Conservation (phyloP, 2,797 vertebrate species). For the Synaphobranchus kaupii region DNA sequence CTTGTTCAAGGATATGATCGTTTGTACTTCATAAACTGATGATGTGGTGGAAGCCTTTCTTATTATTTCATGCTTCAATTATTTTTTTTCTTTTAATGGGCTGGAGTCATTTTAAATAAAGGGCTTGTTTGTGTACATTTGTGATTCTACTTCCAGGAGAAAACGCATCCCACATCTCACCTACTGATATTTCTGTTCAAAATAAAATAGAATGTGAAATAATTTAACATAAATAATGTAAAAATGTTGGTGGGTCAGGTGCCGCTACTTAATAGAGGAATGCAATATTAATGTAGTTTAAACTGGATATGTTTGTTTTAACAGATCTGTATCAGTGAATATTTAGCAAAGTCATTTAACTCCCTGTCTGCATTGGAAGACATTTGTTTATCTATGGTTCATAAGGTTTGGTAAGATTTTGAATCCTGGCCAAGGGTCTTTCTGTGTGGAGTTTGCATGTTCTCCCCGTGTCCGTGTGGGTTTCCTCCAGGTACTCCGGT, state of each 20-base stretch:
- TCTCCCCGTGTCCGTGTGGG: no score
- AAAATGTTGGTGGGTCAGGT: neutral
- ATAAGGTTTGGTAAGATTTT: no score
- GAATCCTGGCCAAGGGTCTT: no score
- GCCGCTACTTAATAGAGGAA: neutral
- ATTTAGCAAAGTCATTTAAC: neutral
- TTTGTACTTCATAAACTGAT: neutral
- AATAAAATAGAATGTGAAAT: neutral
- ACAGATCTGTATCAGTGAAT: neutral
- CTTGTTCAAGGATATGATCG: neutral
- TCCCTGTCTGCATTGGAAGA: neutral
- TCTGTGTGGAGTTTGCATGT: no score
- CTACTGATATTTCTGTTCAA: neutral
- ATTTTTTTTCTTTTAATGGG: neutral
- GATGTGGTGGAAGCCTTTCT: neutral
- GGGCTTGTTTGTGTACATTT: neutral
- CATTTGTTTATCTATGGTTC: neutral
- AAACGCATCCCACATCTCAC: neutral
- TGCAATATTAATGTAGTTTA: neutral
- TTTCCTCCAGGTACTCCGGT: no score
- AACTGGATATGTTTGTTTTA: neutral
- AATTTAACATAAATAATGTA: neutral
- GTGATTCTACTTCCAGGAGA: neutral
- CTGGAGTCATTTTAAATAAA: constrained; percentile 2
- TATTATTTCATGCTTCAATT: neutral